Evolutionary conservation across 1,140 invertebrate genomes (phyloP).

Genomic region (Leptestheria dahalacensis): DNA sequence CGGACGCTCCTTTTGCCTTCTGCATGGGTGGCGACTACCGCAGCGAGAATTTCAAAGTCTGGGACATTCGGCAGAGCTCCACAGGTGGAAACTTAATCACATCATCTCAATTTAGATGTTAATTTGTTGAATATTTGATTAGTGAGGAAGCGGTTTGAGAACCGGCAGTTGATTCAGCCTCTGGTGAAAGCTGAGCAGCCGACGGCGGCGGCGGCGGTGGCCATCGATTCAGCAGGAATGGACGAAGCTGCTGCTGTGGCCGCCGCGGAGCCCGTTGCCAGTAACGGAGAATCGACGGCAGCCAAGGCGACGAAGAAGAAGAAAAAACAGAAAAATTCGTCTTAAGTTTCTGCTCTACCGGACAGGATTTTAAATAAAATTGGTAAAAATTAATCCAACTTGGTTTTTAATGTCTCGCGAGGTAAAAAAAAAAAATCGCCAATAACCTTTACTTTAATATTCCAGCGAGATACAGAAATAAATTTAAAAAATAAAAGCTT

Average conservation of each 20-base stretch:
- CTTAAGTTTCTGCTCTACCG: neutral
- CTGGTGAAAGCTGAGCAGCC: neutral
- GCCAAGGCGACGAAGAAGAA: neutral
- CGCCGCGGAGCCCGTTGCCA: too few species aligned
- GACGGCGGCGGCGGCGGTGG: too few species aligned
- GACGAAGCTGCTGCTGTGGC: neutral
- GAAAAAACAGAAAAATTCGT: neutral
- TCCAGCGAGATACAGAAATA: too few species aligned
- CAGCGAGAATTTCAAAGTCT: slow-evolving; percentile 55
- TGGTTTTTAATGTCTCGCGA: too few species aligned
- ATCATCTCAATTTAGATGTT: neutral
- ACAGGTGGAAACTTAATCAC: slow-evolving; percentile 34
- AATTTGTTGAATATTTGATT: neutral
- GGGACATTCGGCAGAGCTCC: slow-evolving; percentile 49
- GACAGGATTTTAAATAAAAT: too few species aligned
- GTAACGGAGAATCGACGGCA: neutral
- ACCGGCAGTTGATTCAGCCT: slow-evolving; percentile 10
- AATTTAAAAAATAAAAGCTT: too few species aligned
- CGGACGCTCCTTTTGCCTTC: slow-evolving; percentile 63
- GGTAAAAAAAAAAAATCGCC: too few species aligned
- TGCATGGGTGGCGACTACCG: slow-evolving; percentile 71
- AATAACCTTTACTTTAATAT: too few species aligned
- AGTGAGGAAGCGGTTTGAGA: slow-evolving; percentile 13
- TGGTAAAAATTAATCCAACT: too few species aligned
- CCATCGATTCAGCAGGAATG: too few species aligned